These are phyloP conservation scores for Nesoenas mayeri DNA, from an alignment of 2,113 vertebrate species.

Conservation along the genomic window DNA sequence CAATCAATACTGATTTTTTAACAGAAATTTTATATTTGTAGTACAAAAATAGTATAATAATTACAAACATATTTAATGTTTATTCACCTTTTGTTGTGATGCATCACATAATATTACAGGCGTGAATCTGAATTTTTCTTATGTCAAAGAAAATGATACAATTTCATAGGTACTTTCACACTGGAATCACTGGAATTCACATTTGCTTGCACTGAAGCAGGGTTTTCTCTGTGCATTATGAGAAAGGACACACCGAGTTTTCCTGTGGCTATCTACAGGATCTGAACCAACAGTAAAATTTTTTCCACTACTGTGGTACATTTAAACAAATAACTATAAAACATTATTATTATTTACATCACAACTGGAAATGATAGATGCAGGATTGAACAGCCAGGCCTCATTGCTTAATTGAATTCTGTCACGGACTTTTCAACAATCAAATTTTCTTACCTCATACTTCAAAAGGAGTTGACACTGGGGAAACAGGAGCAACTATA, in stretches of 20 bases:
- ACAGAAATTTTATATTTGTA: not conserved
- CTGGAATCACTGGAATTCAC: not conserved
- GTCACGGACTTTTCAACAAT: not conserved
- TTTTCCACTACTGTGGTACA: not conserved
- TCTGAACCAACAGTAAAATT: not conserved
- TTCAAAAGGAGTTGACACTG: not conserved
- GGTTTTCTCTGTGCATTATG: not conserved
- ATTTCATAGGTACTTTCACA: not conserved
- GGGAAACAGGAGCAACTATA: not conserved
- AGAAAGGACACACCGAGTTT: not conserved
- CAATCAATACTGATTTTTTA: not conserved
- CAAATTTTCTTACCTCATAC: not conserved
- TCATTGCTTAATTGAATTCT: not conserved
- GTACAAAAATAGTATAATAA: not conserved
- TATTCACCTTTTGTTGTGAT: not conserved
- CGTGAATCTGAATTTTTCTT: not conserved
- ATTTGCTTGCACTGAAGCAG: not conserved
- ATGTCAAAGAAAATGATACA: not conserved
- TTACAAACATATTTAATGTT: not conserved
- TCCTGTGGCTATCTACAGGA: not conserved
- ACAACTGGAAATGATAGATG: not conserved
- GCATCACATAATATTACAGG: not conserved
- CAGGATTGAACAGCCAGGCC: not conserved
- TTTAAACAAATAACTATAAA: not conserved
- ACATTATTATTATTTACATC: not conserved